Evolutionary conservation across 2,797 vertebrate genomes (phyloP), one percentile per base, ranked within the genome.

Genomic region (Emys orbicularis): DNA sequence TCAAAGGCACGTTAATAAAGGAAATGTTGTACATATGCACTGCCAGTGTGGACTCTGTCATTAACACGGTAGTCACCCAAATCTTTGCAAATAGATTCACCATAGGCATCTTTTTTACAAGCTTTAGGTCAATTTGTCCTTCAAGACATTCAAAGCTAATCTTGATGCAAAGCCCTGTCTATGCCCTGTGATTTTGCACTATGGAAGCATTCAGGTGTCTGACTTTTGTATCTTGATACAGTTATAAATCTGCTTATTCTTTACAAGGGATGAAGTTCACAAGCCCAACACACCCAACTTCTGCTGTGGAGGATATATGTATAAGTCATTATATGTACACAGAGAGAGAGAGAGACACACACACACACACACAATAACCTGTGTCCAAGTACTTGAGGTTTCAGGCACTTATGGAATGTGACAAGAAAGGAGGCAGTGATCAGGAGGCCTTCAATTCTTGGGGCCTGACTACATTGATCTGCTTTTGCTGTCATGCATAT

Each of bases 71-170:
- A 68, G 37, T 68, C 13, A 37, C 3, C 15, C 37, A 81, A 85
- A 1, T 13, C 87, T 90, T 86, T 47, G 52, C 65, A 79, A 74
- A 80, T 3, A 34, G 25, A 47, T 52, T 68, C n/a, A 8, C 2
- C 7, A 0, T 19, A 90, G 59, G 84, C 2, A 12, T 0, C 1
- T 1, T 27, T 76, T 93, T 87, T 83, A 0, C 13, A 74, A 37
- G 3, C 23, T 25, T 50, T 92, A 12, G 19, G 57, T 54, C 4
- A 1, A 25, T 3, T 44, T 37, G 44, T 16, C 0, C 4, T 89
- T 90, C 47, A 23, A 34, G 53, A 34, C 13, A 3, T 76, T 89
- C 4, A 61, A 79, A 87, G 13, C 50, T 2, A 4, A 11, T 21
- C 21, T 57, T 76, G 7, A 4, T 12, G 31, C 79, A 41, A 41